phyloP scores from a whole-genome alignment of 1,140 invertebrate genomes.

The Subanguina moxae region DNA sequence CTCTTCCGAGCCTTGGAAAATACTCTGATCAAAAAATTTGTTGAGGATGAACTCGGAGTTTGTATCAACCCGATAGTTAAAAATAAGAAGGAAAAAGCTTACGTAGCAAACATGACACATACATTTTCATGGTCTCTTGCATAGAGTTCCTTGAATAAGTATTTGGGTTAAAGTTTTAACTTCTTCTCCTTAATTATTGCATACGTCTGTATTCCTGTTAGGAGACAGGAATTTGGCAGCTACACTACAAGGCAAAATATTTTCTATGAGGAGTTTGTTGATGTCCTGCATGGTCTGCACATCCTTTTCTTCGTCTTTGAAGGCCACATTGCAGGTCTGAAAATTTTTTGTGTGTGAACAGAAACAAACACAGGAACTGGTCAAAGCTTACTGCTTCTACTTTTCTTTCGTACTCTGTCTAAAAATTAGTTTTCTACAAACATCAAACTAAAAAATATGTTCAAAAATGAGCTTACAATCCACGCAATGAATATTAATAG shows the following conservation, averaged over 20 bases:
- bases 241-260: conserved; percentile 84
- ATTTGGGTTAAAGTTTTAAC: background rate
- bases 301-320: conserved; percentile 78
- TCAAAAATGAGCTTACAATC: conserved; percentile 46
- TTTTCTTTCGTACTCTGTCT: conserved; percentile 59
- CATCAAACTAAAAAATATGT: background rate
- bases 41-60: too few relatives aligned
- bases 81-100: background rate
- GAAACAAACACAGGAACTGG: too few relatives aligned
- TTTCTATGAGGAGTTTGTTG: conserved; percentile 82
- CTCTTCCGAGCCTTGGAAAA: too few relatives aligned
- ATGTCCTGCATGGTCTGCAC: conserved; percentile 83
- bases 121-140: conserved; percentile 86
- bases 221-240: conserved; percentile 81
- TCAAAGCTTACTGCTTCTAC: conserved; percentile 35
- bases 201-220: conserved; percentile 59
- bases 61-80: too few relatives aligned
- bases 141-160: conserved; percentile 74
- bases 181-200: too few relatives aligned
- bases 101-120: conserved; percentile 66
- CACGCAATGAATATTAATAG: conserved; percentile 57
- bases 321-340: conserved; percentile 51
- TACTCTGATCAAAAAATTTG: too few relatives aligned
- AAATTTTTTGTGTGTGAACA: too few relatives aligned
- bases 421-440: conserved; percentile 14